Evolutionary conservation across 2,888 invertebrate genomes (phyloP), one percentile per base, ranked within the genome.

Genomic region (Drosophila rellima): DNA sequence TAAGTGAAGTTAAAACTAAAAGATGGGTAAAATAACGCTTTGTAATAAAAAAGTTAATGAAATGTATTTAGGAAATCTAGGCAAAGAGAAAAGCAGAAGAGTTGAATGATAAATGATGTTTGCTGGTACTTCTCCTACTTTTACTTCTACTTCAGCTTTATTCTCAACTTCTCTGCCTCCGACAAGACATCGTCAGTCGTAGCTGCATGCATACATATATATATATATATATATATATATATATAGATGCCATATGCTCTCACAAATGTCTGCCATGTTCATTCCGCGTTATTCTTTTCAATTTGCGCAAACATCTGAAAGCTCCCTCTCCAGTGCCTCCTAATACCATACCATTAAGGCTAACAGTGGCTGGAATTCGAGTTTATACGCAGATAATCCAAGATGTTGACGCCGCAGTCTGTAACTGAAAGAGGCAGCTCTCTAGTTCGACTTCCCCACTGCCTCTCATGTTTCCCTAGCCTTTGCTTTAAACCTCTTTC

Each of bases 261-360:
- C 35, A 29, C 55, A 61, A 61, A 37, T 57, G 74, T 65, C 52
- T 56, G 56, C 26, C 54, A 72, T 71, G 59, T 74, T 63, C 56
- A 74, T 77, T 74, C 47, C 67, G 62, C 57, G 62, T 59, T 62
- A 63, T 56, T 72, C 55, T 74, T 74, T 74, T 77, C 67, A 74
- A 78, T 75, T 75, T 68, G 68, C 44, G n/a, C 73, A 59, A 60
- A 59, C 73, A 78, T 47, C 40, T 66, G 57, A 39, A 10, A 33
- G 18, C 15, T 40, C 17, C 37, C n/a, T 20, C 8, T 13, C 18
- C 17, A 7, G 11, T 10, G 31, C 5, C 20, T 10, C 0, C 18
- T n/a, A n/a, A 26, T 18, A 11, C 6, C 0, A 10, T 0, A 10
- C 18, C 15, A 26, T n/a, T 31, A 15, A 13, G 18, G 17, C 23